Evolutionary conservation across 2,113 vertebrate species (phyloP).

Genomic region (Hydropotes inermis): DNA sequence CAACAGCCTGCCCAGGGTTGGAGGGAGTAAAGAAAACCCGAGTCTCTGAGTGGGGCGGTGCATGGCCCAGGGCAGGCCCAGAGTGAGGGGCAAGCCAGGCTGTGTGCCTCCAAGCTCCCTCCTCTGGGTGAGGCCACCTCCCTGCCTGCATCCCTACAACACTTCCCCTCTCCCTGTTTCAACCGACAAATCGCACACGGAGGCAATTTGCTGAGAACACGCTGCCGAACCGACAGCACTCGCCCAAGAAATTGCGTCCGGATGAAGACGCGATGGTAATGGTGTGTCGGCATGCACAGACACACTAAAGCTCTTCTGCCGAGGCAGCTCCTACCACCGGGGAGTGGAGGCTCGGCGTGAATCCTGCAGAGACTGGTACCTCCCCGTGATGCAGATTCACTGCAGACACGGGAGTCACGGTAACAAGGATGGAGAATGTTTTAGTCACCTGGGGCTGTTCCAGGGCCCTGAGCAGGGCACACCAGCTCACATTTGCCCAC

Average conservation of each 20-base stretch:
- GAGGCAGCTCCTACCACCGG: neutral
- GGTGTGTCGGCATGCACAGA: neutral
- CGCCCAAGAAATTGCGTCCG: constrained; percentile 2
- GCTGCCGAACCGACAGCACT: neutral
- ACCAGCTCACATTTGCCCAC: too few species aligned
- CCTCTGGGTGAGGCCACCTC: neutral
- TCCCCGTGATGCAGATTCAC: neutral
- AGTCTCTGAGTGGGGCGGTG: neutral
- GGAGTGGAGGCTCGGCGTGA: rapidly evolving
- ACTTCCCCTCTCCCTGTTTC: neutral
- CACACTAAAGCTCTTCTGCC: neutral
- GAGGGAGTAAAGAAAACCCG: neutral
- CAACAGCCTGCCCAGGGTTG: neutral
- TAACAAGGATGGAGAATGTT: neutral
- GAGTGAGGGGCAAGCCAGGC: neutral
- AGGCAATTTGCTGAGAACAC: neutral
- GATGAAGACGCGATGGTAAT: constrained; percentile 1
- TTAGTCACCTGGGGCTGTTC: neutral
- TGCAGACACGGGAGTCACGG: neutral
- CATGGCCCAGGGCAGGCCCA: neutral
- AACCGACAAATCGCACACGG: constrained; percentile 6
- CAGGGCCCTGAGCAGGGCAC: neutral
- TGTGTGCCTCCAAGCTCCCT: neutral
- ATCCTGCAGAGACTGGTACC: neutral
- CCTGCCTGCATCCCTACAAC: neutral